Base-by-base conservation (phyloP, 2,797 vertebrate species). In the Carduelis carduelis region DNA sequence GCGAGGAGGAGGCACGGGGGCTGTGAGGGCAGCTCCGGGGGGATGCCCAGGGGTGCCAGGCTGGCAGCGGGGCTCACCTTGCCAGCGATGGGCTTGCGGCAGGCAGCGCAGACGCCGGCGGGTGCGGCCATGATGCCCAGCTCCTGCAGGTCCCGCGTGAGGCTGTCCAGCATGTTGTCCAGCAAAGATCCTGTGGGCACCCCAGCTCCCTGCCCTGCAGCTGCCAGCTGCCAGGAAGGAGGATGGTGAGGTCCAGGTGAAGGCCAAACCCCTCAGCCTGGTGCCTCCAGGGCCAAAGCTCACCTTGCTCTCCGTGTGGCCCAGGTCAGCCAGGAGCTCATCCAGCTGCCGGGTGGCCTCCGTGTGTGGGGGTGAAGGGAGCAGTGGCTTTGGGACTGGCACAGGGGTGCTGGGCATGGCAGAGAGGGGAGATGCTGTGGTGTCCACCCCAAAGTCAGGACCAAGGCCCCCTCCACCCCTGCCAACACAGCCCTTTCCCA, bases 121-220 rank as follows among this genome's bases (percentile, higher is more conserved):
- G 98, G 96, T 0, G 96, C 64, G 0, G 99, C 98, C 2, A 83
- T 93, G 44, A 99, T 98, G 3, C 99, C 99, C 37, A 99, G 98
- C 94, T 98, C 98, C 97, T 99, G 98, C 97, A 99, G 93, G 78
- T 99, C 99, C 30, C 96, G 98, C 57, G 98, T 98, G 92, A 99
- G 97, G 15, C 97, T 98, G 55, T 98, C 98, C 26, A 99, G 98
- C 96, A 99, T 98, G 41, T 97, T 98, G 41, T 99, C 99, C 70
- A 99, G 98, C 0, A 64, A 95, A 24, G 74, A 26, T 27, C 82
- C 59, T 0, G 0, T 0, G 1, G 55, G 24, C 22, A 7, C 21
- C 5, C 5, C 1, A 0, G 52, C 72, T 59, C 56, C 69, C 12
- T 59, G 72, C 9, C 50, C 81, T 0, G 3, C 70, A 1, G 74